A percentile compares a stretch with the other conserved stretches of the same genome.
phyloP scores from a whole-genome alignment of 1,140 invertebrate species.

The Ridgeia piscesae region DNA sequence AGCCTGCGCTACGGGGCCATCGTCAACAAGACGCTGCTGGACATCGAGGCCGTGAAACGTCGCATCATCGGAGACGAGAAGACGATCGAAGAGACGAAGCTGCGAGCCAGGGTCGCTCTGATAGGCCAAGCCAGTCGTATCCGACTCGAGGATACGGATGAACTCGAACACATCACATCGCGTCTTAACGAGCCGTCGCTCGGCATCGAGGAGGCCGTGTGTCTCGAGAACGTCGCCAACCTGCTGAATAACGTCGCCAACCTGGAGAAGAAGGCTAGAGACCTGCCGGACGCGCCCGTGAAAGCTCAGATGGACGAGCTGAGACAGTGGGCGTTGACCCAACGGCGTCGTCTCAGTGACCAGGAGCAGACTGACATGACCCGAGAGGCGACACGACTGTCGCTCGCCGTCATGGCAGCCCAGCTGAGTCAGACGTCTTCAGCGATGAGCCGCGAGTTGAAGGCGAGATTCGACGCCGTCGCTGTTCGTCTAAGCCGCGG shows the following conservation, averaged over 20 bases:
- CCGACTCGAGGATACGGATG: no score
- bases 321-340: background rate
- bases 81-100: conserved; percentile 10
- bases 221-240: no score
- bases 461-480: no score
- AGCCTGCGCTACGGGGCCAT: conserved; percentile 65
- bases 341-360: conserved; percentile 13
- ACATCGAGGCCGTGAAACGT: conserved; percentile 65
- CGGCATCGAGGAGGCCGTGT: no score
- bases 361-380: conserved; percentile 16
- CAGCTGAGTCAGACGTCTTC: no score
- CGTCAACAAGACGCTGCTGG: conserved; percentile 61
- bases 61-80: conserved; percentile 31
- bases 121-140: background rate
- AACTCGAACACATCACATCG: no score
- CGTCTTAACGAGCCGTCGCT: no score
- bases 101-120: background rate
- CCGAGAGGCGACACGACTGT: background rate
- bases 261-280: no score
- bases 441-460: no score
- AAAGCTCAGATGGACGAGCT: background rate
- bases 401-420: background rate
- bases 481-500: background rate
- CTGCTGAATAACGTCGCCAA: no score
- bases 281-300: no score